phyloP scores from a whole-genome alignment of 92 coral and sea anemone genomes.

The Siderastrea radians region DNA sequence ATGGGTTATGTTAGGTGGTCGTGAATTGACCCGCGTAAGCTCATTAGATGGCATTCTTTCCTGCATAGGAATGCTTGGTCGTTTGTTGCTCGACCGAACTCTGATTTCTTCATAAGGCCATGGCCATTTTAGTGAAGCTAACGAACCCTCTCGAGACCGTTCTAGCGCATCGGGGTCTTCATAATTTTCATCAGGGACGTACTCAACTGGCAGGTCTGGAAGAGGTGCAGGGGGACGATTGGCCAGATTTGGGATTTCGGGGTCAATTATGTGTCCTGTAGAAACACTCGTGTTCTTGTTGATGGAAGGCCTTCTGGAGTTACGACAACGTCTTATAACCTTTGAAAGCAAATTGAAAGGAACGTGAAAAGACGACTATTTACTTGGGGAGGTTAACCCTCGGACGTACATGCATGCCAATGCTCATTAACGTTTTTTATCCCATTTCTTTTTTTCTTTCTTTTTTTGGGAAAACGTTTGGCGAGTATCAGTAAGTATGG shows the following conservation, averaged over 20 bases:
- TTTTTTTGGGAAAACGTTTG: no score
- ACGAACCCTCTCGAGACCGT: not conserved
- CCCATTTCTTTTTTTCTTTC: no score
- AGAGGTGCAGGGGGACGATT: constrained; percentile 41
- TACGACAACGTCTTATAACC: not conserved
- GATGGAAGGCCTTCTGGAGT: not conserved
- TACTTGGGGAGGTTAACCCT: no score
- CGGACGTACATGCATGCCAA: no score
- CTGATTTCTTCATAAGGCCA: constrained; percentile 6
- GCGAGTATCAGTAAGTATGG: no score
- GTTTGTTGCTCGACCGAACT: not conserved
- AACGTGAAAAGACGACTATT: not conserved
- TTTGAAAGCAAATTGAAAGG: not conserved
- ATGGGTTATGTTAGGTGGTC: not conserved
- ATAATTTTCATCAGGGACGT: not conserved
- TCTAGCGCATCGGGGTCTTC: not conserved
- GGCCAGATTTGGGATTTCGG: no score
- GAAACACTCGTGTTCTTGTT: not conserved
- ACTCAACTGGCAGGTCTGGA: not conserved
- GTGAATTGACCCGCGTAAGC: not conserved
- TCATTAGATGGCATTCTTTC: not conserved
- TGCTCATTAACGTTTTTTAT: no score
- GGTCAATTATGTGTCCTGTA: not conserved
- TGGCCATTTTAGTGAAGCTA: constrained; percentile 11
- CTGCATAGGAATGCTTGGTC: not conserved